Evolutionary conservation across 2,797 vertebrate genomes (phyloP).

Genomic region (Acipenser oxyrinchus): DNA sequence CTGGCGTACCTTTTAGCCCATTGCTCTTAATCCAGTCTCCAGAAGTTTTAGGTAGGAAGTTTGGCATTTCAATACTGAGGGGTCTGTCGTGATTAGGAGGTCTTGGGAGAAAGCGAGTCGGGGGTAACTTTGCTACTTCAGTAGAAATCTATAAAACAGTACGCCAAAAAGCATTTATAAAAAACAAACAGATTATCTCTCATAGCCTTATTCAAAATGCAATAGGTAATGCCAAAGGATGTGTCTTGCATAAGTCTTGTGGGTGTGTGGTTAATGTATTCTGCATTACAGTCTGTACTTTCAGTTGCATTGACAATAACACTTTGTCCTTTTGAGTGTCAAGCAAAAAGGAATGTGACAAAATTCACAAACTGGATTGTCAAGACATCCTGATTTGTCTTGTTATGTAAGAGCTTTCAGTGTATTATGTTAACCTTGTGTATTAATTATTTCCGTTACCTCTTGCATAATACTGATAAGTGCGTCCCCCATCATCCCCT

Average conservation of each 20-base stretch:
- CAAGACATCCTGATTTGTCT: too few species aligned
- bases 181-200: background rate
- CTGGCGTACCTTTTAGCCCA: slow-evolving; percentile 61
- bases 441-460: slow-evolving; percentile 30
- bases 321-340: too few species aligned
- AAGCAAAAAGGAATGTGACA: too few species aligned
- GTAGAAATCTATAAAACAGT: slow-evolving; percentile 45
- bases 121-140: slow-evolving; percentile 25
- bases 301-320: too few species aligned
- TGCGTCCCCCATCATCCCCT: slow-evolving; percentile 30
- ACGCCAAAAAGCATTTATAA: slow-evolving; percentile 13
- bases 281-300: too few species aligned
- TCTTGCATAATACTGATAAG: slow-evolving; percentile 32
- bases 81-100: slow-evolving; percentile 36
- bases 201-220: background rate
- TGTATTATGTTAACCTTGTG: too few species aligned
- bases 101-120: slow-evolving; percentile 35
- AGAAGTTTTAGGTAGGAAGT: slow-evolving; percentile 46
- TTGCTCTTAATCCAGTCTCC: slow-evolving; percentile 64
- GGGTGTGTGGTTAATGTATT: too few species aligned
- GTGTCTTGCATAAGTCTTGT: too few species aligned
- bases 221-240: too few species aligned
- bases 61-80: slow-evolving; percentile 51
- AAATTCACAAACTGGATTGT: too few species aligned
- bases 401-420: too few species aligned